A percentile compares a stretch with the other conserved stretches of the same genome.
phyloP scores from a whole-genome alignment of 1,140 invertebrate species.

The Cecropterus lyciades region DNA sequence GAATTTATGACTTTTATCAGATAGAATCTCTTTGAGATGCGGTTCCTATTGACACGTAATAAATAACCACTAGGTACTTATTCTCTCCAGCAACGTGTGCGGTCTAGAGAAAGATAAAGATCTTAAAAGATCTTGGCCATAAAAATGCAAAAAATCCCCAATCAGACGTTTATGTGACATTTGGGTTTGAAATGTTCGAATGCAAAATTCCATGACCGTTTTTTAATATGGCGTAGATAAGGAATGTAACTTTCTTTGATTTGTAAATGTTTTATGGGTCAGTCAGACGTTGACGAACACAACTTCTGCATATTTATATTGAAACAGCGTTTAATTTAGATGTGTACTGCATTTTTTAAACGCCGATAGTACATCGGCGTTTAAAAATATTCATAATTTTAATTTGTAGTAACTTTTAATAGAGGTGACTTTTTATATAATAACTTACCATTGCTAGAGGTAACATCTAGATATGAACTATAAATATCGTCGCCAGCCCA shows the following conservation, averaged over 20 bases:
- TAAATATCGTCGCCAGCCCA: too few species aligned
- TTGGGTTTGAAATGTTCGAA: conserved; percentile 13
- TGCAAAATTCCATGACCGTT: conserved; percentile 52
- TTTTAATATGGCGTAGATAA: not conserved
- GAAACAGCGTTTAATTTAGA: too few species aligned
- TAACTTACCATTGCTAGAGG: too few species aligned
- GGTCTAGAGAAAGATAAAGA: conserved; percentile 12
- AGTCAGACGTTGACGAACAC: too few species aligned
- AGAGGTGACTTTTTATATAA: too few species aligned
- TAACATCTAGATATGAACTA: too few species aligned
- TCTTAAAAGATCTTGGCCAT: conserved; percentile 2
- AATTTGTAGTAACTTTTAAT: too few species aligned
- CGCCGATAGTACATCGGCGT: too few species aligned
- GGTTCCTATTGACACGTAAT: conserved; percentile 21
- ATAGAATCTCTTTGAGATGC: conserved; percentile 2
- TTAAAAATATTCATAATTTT: too few species aligned
- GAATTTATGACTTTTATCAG: conserved; percentile 1
- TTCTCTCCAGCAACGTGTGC: conserved; percentile 19
- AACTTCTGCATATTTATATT: too few species aligned
- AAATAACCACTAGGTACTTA: conserved; percentile 31
- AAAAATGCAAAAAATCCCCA: conserved; percentile 21
- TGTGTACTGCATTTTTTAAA: too few species aligned
- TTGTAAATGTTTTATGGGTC: too few species aligned
- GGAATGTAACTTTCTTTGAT: not conserved
- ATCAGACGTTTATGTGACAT: conserved; percentile 10